These are phyloP conservation scores for Eupeodes luniger DNA, from an alignment of 2,888 invertebrate species.

Conservation along the genomic window DNA sequence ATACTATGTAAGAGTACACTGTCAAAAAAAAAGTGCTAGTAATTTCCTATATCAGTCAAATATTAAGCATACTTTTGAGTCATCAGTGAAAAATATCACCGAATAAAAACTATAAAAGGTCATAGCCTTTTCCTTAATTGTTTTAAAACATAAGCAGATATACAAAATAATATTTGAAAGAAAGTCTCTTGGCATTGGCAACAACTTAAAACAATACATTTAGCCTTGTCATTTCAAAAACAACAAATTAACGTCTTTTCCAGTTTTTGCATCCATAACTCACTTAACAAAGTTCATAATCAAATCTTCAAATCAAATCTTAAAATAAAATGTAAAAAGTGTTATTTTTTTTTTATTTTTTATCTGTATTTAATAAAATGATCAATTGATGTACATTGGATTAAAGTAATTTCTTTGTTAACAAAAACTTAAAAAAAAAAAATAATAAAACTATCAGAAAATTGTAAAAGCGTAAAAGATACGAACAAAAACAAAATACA, in stretches of 20 bases:
- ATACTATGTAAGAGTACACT: too few relatives aligned
- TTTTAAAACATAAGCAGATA: too few relatives aligned
- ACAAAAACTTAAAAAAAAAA: not conserved
- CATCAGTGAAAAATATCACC: too few relatives aligned
- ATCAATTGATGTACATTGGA: conserved; percentile 45
- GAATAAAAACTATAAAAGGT: too few relatives aligned
- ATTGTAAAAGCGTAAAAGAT: conserved; percentile 44
- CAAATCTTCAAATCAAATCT: not conserved
- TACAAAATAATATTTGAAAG: not conserved
- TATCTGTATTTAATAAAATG: conserved; percentile 37
- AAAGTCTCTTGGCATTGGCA: conserved; percentile 50
- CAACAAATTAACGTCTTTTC: not conserved
- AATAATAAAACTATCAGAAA: conserved; percentile 8
- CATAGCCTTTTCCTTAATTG: too few relatives aligned
- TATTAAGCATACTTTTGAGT: too few relatives aligned
- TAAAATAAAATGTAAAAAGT: not conserved
- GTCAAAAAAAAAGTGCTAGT: too few relatives aligned
- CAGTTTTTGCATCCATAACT: not conserved
- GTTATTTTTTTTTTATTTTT: not conserved
- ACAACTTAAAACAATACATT: not conserved
- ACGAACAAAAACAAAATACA: not conserved
- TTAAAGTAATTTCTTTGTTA: conserved; percentile 40
- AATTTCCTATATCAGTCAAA: too few relatives aligned
- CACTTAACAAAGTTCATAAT: not conserved
- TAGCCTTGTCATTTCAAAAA: not conserved